Evolutionary conservation across 2,888 invertebrate genomes (phyloP), one percentile per base, ranked within the genome.

Genomic region (Gisinianus flammeolus): DNA sequence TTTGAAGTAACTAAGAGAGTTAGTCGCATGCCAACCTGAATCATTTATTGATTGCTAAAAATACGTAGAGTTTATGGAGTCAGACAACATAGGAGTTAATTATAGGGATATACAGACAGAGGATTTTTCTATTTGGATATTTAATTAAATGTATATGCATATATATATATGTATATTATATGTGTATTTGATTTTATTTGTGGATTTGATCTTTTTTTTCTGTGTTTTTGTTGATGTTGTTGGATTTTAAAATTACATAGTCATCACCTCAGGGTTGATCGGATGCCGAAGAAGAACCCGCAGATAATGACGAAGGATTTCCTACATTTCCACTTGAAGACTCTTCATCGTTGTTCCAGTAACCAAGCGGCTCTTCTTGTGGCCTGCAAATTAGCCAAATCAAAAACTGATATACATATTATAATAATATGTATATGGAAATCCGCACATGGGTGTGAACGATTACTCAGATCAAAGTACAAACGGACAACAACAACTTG

Each of bases 321-420:
- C 71, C 71, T 56, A 4, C 54, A 30, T 24, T 54, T 19, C 56
- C 30, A 16, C 8, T 19, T 28, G 56, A 19, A n/a, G n/a, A n/a
- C 19, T 71, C 71, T 1, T 71, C 71, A 31, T 71, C 71, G 30
- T 71, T 71, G 56, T n/a, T 71, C 71, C 71, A 71, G 56, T 71
- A 54, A 56, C n/a, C 56, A n/a, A n/a, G n/a, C n/a, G n/a, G n/a
- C 8, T 30, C 71, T 28, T 44, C 71, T 28, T 71, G 56, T 19
- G 71, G 71, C 26, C 71, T 71, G 31, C n/a, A 30, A 66, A 30
- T 66, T 28, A 54, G n/a, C 4, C 6, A 44, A 16, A 44, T 44
- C 44, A 44, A 10, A n/a, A n/a, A n/a, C n/a, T n/a, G n/a, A n/a
- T n/a, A n/a, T n/a, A n/a, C n/a, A n/a, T n/a, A n/a, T n/a, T n/a